Evolutionary conservation across 2,797 vertebrate species (phyloP), one percentile per base, ranked within the genome.

Genomic region (Hoplostethus atlanticus): DNA sequence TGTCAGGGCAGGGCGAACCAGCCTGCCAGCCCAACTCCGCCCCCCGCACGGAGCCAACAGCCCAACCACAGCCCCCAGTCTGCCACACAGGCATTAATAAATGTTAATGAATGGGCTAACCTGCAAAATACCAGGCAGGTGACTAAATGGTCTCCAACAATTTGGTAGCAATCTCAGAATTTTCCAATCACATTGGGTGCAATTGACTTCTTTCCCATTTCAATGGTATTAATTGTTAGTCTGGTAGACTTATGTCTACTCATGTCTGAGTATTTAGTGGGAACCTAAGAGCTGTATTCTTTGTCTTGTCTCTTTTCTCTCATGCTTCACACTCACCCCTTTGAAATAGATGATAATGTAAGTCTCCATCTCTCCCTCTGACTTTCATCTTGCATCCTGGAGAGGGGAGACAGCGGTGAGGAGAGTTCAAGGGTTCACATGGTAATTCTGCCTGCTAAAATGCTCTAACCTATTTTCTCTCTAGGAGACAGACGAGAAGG

Each of bases 391-490:
- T 66, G 31, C 47, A 77, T 71, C n/a, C 58, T 42, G 62, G 50
- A 69, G 50, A 70, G n/a, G 12, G 51, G 48, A 73, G 58, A 54
- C 3, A 63, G 59, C 50, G 15, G 30, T 54, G 38, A 73, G n/a
- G 60, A 61, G 70, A 59, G 87, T 90, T 92, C 85, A 92, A 87
- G 47, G 80, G 85, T 89, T 93, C 80, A 91, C 68, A 66, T 67
- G 53, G 63, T 79, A 77, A 71, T 76, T 63, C 11, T 68, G 58
- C 40, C 21, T 64, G 58, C 10, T 56, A 64, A 80, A 81, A 84
- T 64, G 61, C 25, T 57, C 59, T 71, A 64, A 9, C 1, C n/a
- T 77, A 57, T 16, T 68, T 56, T 40, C 48, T 47, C 66, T 80
- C 36, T 42, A 31, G 60, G 75, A 83, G 63, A 71, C 67, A 81